phyloP scores from a whole-genome alignment of 2,888 invertebrate genomes.

The Ochlodes sylvanus region DNA sequence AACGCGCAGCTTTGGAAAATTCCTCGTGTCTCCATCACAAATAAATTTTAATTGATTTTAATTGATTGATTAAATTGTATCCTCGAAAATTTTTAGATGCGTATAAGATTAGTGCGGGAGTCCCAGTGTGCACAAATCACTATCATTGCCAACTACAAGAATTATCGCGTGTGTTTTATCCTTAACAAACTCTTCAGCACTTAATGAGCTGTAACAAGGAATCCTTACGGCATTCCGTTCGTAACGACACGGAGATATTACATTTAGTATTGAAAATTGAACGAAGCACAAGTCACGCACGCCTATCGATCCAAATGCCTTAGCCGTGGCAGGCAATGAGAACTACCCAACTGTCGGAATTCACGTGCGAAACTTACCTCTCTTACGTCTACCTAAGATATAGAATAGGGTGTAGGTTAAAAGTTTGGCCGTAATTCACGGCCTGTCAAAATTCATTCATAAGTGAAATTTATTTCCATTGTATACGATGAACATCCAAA shows the following conservation, averaged over 20 bases:
- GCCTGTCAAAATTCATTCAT: conserved; percentile 34
- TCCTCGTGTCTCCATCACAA: too few species aligned
- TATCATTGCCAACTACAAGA: conserved; percentile 4
- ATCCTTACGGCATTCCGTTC: conserved; percentile 30
- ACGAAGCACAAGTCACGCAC: conserved; percentile 43
- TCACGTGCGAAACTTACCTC: conserved; percentile 11
- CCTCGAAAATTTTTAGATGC: not conserved
- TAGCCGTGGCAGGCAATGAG: conserved; percentile 39
- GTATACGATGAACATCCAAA: conserved; percentile 3
- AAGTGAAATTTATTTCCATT: conserved; percentile 30
- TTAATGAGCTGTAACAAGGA: conserved; percentile 33
- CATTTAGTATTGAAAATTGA: conserved; percentile 38
- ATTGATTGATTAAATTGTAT: not conserved
- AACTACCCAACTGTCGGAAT: conserved; percentile 32
- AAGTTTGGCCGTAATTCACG: conserved; percentile 13
- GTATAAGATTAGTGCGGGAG: not conserved
- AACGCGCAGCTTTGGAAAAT: too few species aligned
- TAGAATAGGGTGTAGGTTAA: not conserved
- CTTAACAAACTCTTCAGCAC: conserved; percentile 22
- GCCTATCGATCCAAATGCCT: conserved; percentile 42
- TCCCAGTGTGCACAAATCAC: not conserved
- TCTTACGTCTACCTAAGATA: conserved; percentile 6
- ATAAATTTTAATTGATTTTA: too few species aligned
- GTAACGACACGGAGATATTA: conserved; percentile 33
- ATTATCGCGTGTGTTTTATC: conserved; percentile 26